phyloP scores from a whole-genome alignment of 2,888 invertebrate species.

The Ectemnius lituratus region DNA sequence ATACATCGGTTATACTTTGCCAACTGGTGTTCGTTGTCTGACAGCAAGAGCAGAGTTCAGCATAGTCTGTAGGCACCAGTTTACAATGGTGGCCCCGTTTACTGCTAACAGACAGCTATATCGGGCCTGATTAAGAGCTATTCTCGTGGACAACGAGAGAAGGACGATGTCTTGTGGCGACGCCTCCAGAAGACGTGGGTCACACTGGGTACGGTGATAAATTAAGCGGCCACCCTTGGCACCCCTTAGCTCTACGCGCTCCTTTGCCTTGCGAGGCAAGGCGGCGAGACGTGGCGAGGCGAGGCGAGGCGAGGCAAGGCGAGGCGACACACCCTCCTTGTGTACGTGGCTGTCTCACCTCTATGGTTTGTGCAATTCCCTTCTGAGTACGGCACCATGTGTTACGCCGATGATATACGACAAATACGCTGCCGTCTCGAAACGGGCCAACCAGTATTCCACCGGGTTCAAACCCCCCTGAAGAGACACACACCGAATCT shows the following conservation, averaged over 20 bases:
- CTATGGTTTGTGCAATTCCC: constrained; percentile 38
- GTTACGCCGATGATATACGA: constrained; percentile 72
- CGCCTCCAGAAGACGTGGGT: constrained; percentile 57
- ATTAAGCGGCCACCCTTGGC: constrained; percentile 64
- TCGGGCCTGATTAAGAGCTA: constrained; percentile 61
- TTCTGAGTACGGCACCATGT: constrained; percentile 66
- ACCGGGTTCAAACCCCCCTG: constrained; percentile 4
- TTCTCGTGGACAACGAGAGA: constrained; percentile 43
- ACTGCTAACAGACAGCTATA: constrained; percentile 52
- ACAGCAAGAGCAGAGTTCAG: constrained; percentile 27
- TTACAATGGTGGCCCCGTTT: constrained; percentile 51
- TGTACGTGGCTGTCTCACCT: constrained; percentile 42
- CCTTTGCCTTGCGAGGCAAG: constrained; percentile 50
- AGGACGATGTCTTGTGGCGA: constrained; percentile 40
- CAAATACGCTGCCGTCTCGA: constrained; percentile 49
- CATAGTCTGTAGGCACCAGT: constrained; percentile 21
- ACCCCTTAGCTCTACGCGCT: constrained; percentile 35
- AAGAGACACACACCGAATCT: constrained; percentile 24
- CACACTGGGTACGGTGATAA: constrained; percentile 63
- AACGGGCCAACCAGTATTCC: constrained; percentile 25
- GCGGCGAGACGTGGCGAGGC: constrained; percentile 39
- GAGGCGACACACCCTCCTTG: constrained; percentile 51
- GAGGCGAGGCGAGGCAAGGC: too few species aligned
- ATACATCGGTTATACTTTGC: not conserved
- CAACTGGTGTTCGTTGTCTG: not conserved